A percentile compares a stretch with the other conserved stretches of the same genome.
phyloP scores from a whole-genome alignment of 2,797 vertebrate genomes.

The Liparis tanakae region DNA sequence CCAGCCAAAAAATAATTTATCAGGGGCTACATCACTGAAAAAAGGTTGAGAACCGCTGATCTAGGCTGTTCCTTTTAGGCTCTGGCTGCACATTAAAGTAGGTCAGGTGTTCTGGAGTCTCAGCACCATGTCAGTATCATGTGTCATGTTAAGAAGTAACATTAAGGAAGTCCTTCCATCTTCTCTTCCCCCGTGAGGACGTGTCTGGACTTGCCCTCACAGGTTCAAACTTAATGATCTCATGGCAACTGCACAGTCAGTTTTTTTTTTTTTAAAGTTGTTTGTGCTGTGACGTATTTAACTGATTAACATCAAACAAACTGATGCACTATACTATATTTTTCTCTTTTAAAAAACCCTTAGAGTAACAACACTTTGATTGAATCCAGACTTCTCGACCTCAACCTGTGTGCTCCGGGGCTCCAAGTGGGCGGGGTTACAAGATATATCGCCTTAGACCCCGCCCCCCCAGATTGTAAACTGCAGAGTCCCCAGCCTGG shows the following conservation, averaged over 20 bases:
- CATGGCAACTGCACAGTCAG: not conserved
- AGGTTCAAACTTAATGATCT: conserved; percentile 9
- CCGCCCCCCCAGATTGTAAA: conserved; percentile 42
- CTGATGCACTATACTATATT: no score
- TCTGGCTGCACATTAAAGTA: conserved; percentile 22
- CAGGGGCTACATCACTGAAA: no score
- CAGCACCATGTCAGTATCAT: conserved; percentile 18
- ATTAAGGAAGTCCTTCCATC: conserved; percentile 13
- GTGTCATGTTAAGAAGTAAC: conserved; percentile 42
- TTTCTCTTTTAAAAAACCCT: no score
- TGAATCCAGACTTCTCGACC: not conserved
- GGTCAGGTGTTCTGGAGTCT: conserved; percentile 48
- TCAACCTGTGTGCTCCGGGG: conserved; percentile 1
- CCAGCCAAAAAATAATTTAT: no score
- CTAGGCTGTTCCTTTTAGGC: not conserved
- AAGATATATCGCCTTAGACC: conserved; percentile 4
- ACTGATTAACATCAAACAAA: not conserved
- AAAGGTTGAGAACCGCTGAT: no score
- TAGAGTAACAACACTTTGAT: not conserved
- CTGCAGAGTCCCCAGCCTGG: not conserved
- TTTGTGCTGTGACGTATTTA: not conserved
- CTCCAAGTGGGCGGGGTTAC: conserved; percentile 62
- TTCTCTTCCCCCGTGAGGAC: conserved; percentile 22
- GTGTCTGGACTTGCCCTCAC: conserved; percentile 48
- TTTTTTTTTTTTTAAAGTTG: no score